A percentile compares a stretch with the other conserved stretches of the same genome.
Conservation (phyloP, 1,140 invertebrate genomes). For the Hylaeus anthracinus region DNA sequence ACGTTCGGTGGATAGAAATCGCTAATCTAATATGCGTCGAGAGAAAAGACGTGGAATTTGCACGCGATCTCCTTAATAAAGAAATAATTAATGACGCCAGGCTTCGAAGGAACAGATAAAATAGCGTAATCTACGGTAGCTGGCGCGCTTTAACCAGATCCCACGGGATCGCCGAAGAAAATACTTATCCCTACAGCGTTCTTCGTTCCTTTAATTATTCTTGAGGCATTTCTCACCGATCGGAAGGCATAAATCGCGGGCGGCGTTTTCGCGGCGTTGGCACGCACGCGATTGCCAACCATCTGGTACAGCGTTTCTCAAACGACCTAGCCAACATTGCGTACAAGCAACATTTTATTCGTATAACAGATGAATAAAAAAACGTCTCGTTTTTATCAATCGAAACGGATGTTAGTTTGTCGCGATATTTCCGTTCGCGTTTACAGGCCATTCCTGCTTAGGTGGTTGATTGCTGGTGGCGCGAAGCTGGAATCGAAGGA, state of each 20-base stretch:
- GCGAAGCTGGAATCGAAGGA: neutral
- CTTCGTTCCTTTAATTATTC: constrained; percentile 60
- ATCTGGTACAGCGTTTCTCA: constrained; percentile 13
- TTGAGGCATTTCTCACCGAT: constrained; percentile 49
- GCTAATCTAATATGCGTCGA: neutral
- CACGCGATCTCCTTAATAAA: constrained; percentile 26
- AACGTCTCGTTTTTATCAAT: too few relatives aligned
- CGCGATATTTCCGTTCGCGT: too few relatives aligned
- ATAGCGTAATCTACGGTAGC: neutral
- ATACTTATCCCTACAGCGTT: neutral
- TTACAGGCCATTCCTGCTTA: too few relatives aligned
- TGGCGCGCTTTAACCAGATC: constrained; percentile 3
- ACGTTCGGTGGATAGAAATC: neutral
- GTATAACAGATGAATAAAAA: too few relatives aligned
- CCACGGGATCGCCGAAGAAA: neutral
- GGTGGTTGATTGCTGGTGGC: constrained; percentile 30
- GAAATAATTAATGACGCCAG: constrained; percentile 21
- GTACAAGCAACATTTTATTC: too few relatives aligned
- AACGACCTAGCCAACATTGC: neutral
- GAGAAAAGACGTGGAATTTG: neutral
- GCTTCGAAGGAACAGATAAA: neutral
- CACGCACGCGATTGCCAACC: constrained; percentile 53
- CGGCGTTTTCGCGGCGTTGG: constrained; percentile 44
- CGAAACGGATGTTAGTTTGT: too few relatives aligned
- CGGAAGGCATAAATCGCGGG: constrained; percentile 58